These are phyloP conservation scores for Rambutsinella grinnellia DNA, from an alignment of 2,888 invertebrate species.

Conservation along the genomic window DNA sequence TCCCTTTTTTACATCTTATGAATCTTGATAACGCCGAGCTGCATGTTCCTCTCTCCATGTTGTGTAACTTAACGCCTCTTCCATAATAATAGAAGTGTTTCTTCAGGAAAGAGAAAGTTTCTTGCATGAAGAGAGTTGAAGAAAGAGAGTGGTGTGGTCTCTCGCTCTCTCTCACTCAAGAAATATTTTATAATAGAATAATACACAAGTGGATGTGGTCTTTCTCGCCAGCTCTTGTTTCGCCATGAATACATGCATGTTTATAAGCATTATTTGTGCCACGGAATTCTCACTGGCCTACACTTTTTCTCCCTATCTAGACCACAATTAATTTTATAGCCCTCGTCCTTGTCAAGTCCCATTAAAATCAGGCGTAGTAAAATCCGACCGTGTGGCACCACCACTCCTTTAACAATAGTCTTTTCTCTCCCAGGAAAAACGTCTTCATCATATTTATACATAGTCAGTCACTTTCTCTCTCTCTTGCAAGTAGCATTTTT, in stretches of 20 bases:
- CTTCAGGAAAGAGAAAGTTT: too few relatives aligned
- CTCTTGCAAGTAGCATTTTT: too few relatives aligned
- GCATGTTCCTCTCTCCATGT: constrained; percentile 30
- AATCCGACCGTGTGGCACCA: too few relatives aligned
- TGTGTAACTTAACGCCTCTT: constrained; percentile 56
- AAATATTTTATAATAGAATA: too few relatives aligned
- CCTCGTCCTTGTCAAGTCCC: constrained; percentile 66
- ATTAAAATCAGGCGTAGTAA: constrained; percentile 65
- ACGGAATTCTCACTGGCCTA: constrained; percentile 22
- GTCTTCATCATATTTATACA: too few relatives aligned
- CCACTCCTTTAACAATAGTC: too few relatives aligned
- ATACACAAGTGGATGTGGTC: too few relatives aligned
- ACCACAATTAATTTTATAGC: constrained; percentile 67
- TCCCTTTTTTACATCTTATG: constrained; percentile 44
- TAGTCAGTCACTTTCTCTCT: too few relatives aligned
- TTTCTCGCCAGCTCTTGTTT: neutral
- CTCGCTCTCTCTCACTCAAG: constrained; percentile 22
- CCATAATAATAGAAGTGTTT: constrained; percentile 55
- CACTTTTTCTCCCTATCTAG: constrained; percentile 54
- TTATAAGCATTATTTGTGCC: constrained; percentile 39
- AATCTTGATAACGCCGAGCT: constrained; percentile 38
- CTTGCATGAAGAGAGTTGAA: too few relatives aligned
- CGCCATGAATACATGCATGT: constrained; percentile 42
- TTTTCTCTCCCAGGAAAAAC: too few relatives aligned
- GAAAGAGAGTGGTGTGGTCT: too few relatives aligned